Percentiles rank a stretch among this genome's conserved stretches.
These are phyloP conservation scores for Parasteatoda lunata DNA, from an alignment of 2,888 invertebrate species.

Conservation along the genomic window DNA sequence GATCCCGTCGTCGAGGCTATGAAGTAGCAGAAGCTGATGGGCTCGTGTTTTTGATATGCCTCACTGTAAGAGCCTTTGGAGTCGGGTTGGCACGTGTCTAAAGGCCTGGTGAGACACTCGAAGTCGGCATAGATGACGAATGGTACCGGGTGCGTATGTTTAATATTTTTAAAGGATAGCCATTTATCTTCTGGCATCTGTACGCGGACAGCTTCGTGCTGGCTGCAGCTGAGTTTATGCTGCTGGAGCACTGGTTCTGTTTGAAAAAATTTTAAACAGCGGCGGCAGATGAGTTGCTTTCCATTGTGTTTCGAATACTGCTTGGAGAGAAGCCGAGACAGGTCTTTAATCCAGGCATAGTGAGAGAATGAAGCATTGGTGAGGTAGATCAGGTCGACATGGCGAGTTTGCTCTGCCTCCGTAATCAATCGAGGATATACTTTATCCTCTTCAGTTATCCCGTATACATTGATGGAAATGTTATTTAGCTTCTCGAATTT, in stretches of 20 bases:
- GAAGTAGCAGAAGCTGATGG: conserved; percentile 16
- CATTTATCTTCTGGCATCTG: background rate
- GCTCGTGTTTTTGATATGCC: conserved; percentile 1
- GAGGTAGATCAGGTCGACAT: too few relatives aligned
- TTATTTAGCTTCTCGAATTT: too few relatives aligned
- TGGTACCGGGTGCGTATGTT: background rate
- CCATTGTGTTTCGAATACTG: too few relatives aligned
- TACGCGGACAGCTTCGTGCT: background rate
- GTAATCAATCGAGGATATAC: too few relatives aligned
- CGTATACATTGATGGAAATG: too few relatives aligned
- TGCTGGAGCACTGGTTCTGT: too few relatives aligned
- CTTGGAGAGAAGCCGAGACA: too few relatives aligned
- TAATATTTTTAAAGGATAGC: background rate
- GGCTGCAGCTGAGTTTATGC: background rate
- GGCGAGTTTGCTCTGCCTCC: too few relatives aligned
- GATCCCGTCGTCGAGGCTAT: background rate
- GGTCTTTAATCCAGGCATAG: too few relatives aligned
- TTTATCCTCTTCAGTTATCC: too few relatives aligned
- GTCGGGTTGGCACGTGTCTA: background rate
- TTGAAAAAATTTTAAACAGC: background rate
- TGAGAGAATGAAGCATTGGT: too few relatives aligned
- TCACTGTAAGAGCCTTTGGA: background rate
- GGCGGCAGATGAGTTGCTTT: too few relatives aligned
- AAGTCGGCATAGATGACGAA: conserved; percentile 12
- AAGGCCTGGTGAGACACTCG: background rate